Evolutionary conservation across 2,113 vertebrate species (phyloP).

Genomic region (Amphiprion ocellaris): DNA sequence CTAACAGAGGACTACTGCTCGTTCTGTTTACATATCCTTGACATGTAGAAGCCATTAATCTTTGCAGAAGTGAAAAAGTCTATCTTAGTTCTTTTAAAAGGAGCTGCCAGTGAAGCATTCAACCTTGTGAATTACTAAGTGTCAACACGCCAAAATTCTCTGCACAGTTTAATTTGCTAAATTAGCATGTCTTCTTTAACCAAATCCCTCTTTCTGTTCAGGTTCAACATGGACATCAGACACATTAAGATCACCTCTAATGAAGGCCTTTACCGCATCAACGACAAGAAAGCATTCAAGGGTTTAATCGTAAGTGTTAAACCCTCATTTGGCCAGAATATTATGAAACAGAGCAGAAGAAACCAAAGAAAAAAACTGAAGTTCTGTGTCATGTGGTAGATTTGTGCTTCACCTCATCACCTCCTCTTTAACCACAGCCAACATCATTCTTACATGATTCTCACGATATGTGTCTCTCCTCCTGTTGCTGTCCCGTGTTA

Average conservation of each 20-base stretch:
- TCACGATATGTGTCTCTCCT: not conserved
- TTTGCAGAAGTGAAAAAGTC: conserved; percentile 31
- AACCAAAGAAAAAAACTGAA: not conserved
- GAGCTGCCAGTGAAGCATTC: no score
- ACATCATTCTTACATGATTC: not conserved
- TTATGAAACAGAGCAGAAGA: not conserved
- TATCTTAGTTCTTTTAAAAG: not conserved
- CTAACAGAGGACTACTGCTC: not conserved
- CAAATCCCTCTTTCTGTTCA: conserved; percentile 56
- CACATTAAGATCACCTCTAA: conserved; percentile 92
- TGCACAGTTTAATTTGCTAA: not conserved
- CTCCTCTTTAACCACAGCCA: not conserved
- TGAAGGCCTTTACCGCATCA: conserved; percentile 92
- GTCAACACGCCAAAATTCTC: no score
- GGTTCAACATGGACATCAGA: conserved; percentile 91
- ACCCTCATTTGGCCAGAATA: not conserved
- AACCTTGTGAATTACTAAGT: no score
- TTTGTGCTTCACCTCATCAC: not conserved
- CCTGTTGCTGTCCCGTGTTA: conserved; percentile 44
- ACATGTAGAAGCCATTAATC: not conserved
- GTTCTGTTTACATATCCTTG: not conserved
- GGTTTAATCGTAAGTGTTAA: conserved; percentile 86
- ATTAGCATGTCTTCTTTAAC: no score
- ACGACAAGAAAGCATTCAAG: conserved; percentile 94
- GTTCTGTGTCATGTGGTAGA: not conserved